Percentiles rank a stretch among this genome's conserved stretches.
phyloP scores from a whole-genome alignment of 1,140 invertebrate genomes.

The Brachionus asplanchnoidis region DNA sequence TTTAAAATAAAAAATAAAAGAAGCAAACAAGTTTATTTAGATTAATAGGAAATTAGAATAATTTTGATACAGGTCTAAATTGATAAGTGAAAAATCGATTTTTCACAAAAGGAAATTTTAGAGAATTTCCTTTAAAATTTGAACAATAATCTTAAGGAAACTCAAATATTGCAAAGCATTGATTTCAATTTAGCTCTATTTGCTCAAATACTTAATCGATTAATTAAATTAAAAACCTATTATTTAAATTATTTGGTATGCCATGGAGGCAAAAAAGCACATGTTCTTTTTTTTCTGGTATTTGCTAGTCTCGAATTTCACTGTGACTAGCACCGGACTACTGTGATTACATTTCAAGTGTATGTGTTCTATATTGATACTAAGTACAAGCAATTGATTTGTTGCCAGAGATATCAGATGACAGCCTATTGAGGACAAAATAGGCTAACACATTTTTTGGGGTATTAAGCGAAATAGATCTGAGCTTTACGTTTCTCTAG shows the following conservation, averaged over 20 bases:
- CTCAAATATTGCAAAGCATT: background rate
- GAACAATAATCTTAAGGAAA: background rate
- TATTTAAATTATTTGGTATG: background rate
- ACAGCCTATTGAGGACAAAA: background rate
- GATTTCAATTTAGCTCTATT: background rate
- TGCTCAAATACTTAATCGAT: background rate
- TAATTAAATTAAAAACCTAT: background rate
- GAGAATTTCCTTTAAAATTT: background rate
- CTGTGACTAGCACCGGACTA: background rate
- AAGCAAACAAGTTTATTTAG: too few species aligned
- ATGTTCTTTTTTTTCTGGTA: constrained; percentile 13
- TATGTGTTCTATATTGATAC: background rate
- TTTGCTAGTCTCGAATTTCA: constrained; percentile 11
- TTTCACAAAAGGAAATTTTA: background rate
- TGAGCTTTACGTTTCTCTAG: background rate
- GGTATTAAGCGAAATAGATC: constrained; percentile 29
- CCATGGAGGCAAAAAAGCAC: background rate
- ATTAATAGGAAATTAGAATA: too few species aligned
- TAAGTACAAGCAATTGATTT: background rate
- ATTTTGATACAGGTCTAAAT: background rate
- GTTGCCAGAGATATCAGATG: background rate
- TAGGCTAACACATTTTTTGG: constrained; percentile 31
- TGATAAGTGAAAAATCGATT: background rate
- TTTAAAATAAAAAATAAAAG: too few species aligned
- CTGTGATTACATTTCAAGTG: constrained; percentile 30